Evolutionary conservation across 2,113 vertebrate species (phyloP).

Genomic region (Elephas maximus): DNA sequence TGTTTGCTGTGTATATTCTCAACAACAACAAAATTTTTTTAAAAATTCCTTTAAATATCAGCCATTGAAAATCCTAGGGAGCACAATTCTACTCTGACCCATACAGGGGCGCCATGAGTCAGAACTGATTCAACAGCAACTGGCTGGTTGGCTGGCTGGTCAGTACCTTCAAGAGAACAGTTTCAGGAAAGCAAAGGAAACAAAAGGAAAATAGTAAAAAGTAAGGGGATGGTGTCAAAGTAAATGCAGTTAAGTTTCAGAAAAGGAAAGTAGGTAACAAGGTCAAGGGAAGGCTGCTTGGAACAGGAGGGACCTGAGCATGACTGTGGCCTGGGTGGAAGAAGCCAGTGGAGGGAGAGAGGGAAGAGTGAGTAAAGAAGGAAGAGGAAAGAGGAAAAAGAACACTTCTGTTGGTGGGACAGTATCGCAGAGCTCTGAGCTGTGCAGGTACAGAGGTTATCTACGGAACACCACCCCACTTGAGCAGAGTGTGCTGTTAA

Average conservation of each 20-base stretch:
- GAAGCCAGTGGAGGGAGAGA: background rate
- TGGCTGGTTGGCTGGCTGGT: background rate
- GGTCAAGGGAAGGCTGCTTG: background rate
- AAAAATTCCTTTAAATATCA: too few species aligned
- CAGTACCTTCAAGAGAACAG: background rate
- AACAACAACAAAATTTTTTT: too few species aligned
- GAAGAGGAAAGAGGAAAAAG: background rate
- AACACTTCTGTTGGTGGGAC: accelerated
- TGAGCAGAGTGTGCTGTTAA: background rate
- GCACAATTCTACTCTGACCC: too few species aligned
- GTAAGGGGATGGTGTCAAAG: background rate
- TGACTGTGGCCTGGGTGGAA: background rate
- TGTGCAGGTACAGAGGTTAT: too few species aligned
- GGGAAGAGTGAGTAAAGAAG: background rate
- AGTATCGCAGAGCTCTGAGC: background rate
- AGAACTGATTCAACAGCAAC: background rate
- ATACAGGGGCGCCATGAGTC: too few species aligned
- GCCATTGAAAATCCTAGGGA: too few species aligned
- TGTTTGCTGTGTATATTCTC: too few species aligned
- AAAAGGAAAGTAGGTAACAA: background rate
- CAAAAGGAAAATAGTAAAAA: background rate
- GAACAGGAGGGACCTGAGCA: background rate
- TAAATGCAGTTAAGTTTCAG: background rate
- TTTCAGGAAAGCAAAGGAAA: background rate
- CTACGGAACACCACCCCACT: too few species aligned